Evolutionary conservation across 2,113 vertebrate genomes (phyloP), one percentile per base, ranked within the genome.

Genomic region (Saccopteryx bilineata): DNA sequence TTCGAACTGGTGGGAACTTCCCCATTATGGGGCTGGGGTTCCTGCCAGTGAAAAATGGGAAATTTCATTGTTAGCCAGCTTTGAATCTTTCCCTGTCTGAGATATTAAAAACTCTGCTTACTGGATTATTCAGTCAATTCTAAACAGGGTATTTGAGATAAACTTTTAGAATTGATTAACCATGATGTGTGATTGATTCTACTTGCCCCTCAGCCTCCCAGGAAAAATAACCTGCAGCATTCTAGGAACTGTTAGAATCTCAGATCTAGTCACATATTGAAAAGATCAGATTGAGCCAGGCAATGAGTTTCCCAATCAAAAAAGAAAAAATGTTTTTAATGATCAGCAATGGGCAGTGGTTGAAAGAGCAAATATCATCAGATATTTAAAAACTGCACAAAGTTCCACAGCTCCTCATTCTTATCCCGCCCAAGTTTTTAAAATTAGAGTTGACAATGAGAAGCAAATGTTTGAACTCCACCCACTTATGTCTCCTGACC

Each of bases 11-110:
- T 74, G 93, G 95, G 90, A 78, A 95, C 96, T 65, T 85, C 90
- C 93, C 96, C 71, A 74, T 48, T 92, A 93, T 19, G 85, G 94
- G 95, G 83, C 87, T 91, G 95, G 93, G 93, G 82, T 90, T 93
- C 91, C 96, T 91, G 95, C 91, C 95, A 95, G 95, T 68, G 86
- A 95, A 96, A 96, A 94, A 90, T 11, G 86, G 91, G 86, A 93
- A 87, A 96, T 96, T 96, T 87, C 91, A 75, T 75, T 95, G 65
- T 93, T 86, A 93, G 95, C 86, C 94, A 91, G 71, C 80, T 96
- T 33, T 68, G 75, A 80, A 89, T 91, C 48, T 75, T 75, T 69
- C 48, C 68, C 96, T 81, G 52, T 68, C 31, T 68, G 91, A 97
- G 85, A 93, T 72, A 88, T 18, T 90, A 92, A 88, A 82, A 95